Conservation (phyloP, 2,888 invertebrate species). For the Drosophila atripex region DNA sequence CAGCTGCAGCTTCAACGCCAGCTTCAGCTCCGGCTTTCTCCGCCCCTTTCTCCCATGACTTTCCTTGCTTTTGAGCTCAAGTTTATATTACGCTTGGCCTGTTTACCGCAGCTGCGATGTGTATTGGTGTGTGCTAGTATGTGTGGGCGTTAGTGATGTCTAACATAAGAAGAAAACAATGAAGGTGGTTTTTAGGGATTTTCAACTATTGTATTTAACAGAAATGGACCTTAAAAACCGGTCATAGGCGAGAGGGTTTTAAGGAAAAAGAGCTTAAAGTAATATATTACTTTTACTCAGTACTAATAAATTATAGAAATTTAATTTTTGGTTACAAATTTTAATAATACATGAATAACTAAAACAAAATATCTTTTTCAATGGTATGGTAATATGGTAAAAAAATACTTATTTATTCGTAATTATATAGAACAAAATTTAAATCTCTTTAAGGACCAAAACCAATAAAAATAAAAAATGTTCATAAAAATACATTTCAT, state of each 20-base stretch:
- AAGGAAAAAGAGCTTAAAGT: neutral
- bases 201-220: neutral
- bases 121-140: slow-evolving; percentile 26
- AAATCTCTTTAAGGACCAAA: too few relatives aligned
- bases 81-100: slow-evolving; percentile 80
- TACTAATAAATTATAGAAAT: too few relatives aligned
- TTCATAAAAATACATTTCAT: neutral
- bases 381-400: too few relatives aligned
- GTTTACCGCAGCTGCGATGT: slow-evolving; percentile 72
- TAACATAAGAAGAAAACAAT: neutral
- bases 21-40: slow-evolving; percentile 8
- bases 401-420: too few relatives aligned
- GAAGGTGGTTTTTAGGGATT: neutral
- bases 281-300: neutral
- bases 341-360: too few relatives aligned
- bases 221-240: neutral
- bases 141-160: slow-evolving; percentile 8
- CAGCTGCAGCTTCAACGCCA: neutral
- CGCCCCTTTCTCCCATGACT: slow-evolving; percentile 3
- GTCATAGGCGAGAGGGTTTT: neutral
- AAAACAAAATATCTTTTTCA: too few relatives aligned
- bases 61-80: slow-evolving; percentile 68
- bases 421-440: too few relatives aligned
- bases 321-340: too few relatives aligned
- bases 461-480: too few relatives aligned